These are phyloP conservation scores for Steatocranus sp. DNA, from an alignment of 2,797 vertebrate species.

Conservation along the genomic window DNA sequence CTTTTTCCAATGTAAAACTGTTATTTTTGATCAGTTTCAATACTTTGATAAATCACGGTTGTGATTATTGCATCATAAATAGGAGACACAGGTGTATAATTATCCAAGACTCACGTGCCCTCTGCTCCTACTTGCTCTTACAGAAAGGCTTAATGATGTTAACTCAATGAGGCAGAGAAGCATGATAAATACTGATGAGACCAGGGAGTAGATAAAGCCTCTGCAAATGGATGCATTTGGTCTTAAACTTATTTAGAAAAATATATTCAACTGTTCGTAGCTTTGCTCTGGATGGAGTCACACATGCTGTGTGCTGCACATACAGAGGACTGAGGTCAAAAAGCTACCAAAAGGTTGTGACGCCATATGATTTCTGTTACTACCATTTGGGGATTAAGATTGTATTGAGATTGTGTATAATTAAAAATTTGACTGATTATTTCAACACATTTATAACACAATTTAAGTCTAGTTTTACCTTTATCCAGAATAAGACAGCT, in stretches of 20 bases:
- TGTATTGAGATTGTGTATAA: not conserved
- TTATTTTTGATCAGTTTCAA: not conserved
- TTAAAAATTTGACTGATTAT: not conserved
- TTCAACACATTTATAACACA: not conserved
- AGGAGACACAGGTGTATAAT: slow-evolving; percentile 71
- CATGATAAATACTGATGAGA: slow-evolving; percentile 41
- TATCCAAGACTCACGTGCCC: slow-evolving; percentile 55
- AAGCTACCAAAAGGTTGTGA: not conserved
- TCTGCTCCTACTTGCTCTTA: slow-evolving; percentile 41
- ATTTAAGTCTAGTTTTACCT: not conserved
- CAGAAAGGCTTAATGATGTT: slow-evolving; percentile 47
- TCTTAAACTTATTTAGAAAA: not conserved
- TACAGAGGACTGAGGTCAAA: not conserved
- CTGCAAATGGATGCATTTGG: not conserved
- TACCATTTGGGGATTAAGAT: not conserved
- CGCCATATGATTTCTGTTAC: not conserved
- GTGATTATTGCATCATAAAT: slow-evolving; percentile 42
- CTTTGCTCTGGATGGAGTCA: not conserved
- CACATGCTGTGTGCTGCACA: not conserved
- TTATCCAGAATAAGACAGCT: not conserved
- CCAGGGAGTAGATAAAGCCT: slow-evolving; percentile 12
- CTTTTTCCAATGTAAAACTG: not conserved
- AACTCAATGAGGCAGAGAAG: slow-evolving; percentile 49
- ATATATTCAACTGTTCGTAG: not conserved
- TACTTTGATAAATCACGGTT: slow-evolving; percentile 11